Evolutionary conservation across 2,888 invertebrate genomes (phyloP).

Genomic region (Macrophya annulata): DNA sequence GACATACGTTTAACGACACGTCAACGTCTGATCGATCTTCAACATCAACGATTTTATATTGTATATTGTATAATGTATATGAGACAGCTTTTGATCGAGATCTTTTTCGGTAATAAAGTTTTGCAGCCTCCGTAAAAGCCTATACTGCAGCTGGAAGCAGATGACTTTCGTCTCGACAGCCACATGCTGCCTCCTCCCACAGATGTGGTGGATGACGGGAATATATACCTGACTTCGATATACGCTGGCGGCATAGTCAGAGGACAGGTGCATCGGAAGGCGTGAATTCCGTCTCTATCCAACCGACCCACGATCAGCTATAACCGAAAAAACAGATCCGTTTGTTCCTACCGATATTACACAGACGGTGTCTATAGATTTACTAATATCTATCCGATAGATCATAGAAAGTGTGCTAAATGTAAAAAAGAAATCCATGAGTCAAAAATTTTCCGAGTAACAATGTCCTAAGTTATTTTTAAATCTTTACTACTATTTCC

Average conservation of each 20-base stretch:
- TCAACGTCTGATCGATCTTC: conserved; percentile 23
- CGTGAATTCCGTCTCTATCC: conserved; percentile 25
- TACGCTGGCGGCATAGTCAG: conserved; percentile 43
- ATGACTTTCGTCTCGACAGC: conserved; percentile 50
- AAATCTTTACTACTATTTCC: neutral
- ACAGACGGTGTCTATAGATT: neutral
- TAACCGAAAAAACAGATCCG: neutral
- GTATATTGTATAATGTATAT: neutral
- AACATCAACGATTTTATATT: neutral
- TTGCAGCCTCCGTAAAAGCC: neutral
- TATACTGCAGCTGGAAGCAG: conserved; percentile 43
- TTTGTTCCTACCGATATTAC: neutral
- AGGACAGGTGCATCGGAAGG: conserved; percentile 40
- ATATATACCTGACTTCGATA: conserved; percentile 42
- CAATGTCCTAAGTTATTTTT: neutral
- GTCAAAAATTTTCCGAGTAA: neutral
- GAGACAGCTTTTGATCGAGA: conserved; percentile 21
- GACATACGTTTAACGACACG: neutral
- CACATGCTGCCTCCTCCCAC: conserved; percentile 51
- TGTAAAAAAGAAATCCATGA: neutral
- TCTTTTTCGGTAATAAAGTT: conserved; percentile 2
- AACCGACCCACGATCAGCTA: neutral
- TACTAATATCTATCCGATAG: neutral
- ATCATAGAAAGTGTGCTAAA: neutral
- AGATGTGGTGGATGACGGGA: conserved; percentile 11